These are phyloP conservation scores for Caenorhabditis uteleia DNA, from an alignment of 2,888 invertebrate genomes.

Conservation along the genomic window DNA sequence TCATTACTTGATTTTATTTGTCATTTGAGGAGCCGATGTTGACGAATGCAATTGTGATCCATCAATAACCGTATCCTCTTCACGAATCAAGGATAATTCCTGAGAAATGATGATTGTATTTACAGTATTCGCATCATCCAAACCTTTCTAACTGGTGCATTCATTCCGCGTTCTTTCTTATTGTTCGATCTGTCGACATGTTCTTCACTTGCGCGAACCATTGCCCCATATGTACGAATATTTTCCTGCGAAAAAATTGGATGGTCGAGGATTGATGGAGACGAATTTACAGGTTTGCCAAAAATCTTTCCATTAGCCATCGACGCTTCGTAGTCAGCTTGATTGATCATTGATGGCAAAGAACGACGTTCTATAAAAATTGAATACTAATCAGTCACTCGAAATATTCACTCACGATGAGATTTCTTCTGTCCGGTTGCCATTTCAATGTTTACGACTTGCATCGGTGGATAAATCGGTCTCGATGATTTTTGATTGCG, in stretches of 20 bases:
- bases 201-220: constrained; percentile 33
- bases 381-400: background rate
- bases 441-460: constrained; percentile 39
- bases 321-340: constrained; percentile 29
- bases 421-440: constrained; percentile 28
- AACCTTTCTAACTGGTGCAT: constrained; percentile 12
- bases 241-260: constrained; percentile 24
- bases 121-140: background rate
- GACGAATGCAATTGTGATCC: constrained; percentile 20
- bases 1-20: no score
- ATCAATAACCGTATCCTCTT: constrained; percentile 28
- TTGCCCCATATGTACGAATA: constrained; percentile 30
- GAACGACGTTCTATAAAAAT: background rate
- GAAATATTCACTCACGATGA: background rate
- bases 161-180: constrained; percentile 12
- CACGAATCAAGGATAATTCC: constrained; percentile 35
- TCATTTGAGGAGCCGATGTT: no score
- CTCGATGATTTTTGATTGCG: constrained; percentile 4
- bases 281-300: constrained; percentile 21
- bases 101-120: background rate
- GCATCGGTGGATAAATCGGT: constrained; percentile 32
- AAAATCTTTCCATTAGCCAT: constrained; percentile 32
- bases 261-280: no score
- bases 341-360: constrained; percentile 16
- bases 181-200: constrained; percentile 12